Evolutionary conservation across 1,140 invertebrate species (phyloP), one percentile per base, ranked within the genome.

Genomic region (Anoplolepis gracilipes): DNA sequence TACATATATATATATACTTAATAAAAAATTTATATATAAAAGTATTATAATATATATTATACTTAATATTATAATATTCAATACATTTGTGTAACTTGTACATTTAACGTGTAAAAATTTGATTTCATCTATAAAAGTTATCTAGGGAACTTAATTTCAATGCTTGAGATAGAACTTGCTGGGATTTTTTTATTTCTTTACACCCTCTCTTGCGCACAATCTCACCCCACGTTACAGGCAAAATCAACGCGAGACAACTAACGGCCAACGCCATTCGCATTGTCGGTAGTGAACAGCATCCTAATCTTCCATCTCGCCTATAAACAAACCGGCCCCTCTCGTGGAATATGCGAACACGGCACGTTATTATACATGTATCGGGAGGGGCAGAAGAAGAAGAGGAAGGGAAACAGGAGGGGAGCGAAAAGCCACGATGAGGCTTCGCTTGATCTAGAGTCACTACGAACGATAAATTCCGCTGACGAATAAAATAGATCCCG

Each of bases 401-500:
- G 59, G 25, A 22, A 11, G 39, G 39, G 10, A 42, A 28, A 59
- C 70, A 84, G 67, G n/a, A 67, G 65, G 65, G 65, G 61, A 81
- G 76, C 77, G 81, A 49, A 42, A 49, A 57, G 67, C 77, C 53
- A 85, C 67, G 64, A 39, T 16, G 59, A 76, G 78, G 78, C 77
- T 64, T 42, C 59, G 79, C 55, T 90, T 91, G 92, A 93, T 94
- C 93, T 92, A 94, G 92, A 93, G 91, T 93, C 93, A 91, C 92
- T 90, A 88, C 85, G 91, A 76, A 91, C 93, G 92, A 95, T 95
- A 95, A 95, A 95, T 95, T 90, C 91, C 87, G 87, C 85, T 90
- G 87, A 77, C 87, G 91, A 94, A 94, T 93, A 94, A 94, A 94
- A 93, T 93, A 93, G 93, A 94, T 94, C 93, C 93, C 92, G 93